Evolutionary conservation across 2,797 vertebrate genomes (phyloP).

Genomic region (Rhabdomys pumilio): DNA sequence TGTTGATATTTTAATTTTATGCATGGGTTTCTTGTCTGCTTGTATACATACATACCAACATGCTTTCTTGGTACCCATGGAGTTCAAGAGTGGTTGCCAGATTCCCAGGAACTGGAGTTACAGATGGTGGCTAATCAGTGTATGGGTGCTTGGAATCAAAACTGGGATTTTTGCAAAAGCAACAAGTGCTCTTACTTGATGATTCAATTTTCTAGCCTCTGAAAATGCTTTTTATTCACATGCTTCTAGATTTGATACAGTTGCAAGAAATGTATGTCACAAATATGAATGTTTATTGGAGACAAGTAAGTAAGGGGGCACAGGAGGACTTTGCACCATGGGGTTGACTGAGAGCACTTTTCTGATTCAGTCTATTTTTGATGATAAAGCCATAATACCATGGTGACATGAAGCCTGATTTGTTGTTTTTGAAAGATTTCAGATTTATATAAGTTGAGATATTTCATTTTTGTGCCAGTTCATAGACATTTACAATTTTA

Average conservation of each 20-base stretch:
- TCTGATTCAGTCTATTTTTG: not conserved
- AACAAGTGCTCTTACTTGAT: not conserved
- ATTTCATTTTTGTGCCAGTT: conserved; percentile 22
- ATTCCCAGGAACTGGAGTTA: not conserved
- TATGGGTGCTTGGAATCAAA: not conserved
- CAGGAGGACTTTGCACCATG: not conserved
- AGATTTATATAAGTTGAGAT: conserved; percentile 17
- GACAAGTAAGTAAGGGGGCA: not conserved
- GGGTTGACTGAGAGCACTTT: not conserved
- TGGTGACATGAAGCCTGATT: conserved; percentile 24
- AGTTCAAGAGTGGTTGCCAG: not conserved
- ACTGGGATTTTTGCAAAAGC: not conserved
- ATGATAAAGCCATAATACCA: not conserved
- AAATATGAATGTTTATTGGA: not conserved
- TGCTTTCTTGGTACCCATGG: not conserved
- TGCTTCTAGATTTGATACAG: not conserved
- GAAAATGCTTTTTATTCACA: not conserved
- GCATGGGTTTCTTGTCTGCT: not conserved
- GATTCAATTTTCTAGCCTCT: not conserved
- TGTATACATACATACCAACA: too few species aligned
- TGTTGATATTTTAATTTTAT: not conserved
- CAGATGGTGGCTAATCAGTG: not conserved
- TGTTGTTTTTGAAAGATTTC: conserved; percentile 68
- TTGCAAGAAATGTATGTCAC: not conserved
- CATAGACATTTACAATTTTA: conserved; percentile 35